Base-by-base conservation (phyloP, 2,888 invertebrate genomes). In the Synergus japonicus region DNA sequence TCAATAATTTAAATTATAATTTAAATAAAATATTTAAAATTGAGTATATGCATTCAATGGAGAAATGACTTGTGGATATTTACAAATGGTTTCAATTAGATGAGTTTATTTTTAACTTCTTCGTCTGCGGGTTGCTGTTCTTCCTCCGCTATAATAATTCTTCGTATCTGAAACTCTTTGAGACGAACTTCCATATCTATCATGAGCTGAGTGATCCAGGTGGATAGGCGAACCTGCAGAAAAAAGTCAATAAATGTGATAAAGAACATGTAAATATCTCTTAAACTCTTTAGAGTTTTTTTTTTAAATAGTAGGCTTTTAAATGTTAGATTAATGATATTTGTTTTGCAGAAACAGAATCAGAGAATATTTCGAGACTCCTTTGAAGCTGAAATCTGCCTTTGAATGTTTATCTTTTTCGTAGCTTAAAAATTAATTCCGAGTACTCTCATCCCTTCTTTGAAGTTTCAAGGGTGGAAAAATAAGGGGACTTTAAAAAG, bases 171-270 rank as follows among this genome's bases (percentile, higher is more conserved):
- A 54, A 54, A 73, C 5, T 73, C 54, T 54, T 49, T 73, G 29
- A 1, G 54, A 69, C n/a, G 29, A 12, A 5, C 83, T 80, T n/a
- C 65, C 81, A 41, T 81, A 79, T 69, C 29, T 76, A 10, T 86
- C 83, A 66, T 83, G 79, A 18, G 78, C 79, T 73, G 77, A 66
- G 3, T 78, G 77, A 46, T 67, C 41, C 18, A 73, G 9, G 49
- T 73, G 73, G 37, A 41, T 4, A 73, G 73, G 73, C 54, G 73
- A n/a, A 54, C 73, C 73, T 73, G 10, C 4, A 37, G 8, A 15
- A 37, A 73, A 69, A 12, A 63, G 1, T 4, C 5, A 22, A 12
- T 63, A 58, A 58, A 10, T 46, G 46, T 46, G 13, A 46, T 46
- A 3, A 46, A 13, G 13, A 63, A 29, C 29, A 1, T 63, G 60